These are phyloP conservation scores for Cyprinella venusta DNA, from an alignment of 2,797 vertebrate genomes.

Conservation along the genomic window DNA sequence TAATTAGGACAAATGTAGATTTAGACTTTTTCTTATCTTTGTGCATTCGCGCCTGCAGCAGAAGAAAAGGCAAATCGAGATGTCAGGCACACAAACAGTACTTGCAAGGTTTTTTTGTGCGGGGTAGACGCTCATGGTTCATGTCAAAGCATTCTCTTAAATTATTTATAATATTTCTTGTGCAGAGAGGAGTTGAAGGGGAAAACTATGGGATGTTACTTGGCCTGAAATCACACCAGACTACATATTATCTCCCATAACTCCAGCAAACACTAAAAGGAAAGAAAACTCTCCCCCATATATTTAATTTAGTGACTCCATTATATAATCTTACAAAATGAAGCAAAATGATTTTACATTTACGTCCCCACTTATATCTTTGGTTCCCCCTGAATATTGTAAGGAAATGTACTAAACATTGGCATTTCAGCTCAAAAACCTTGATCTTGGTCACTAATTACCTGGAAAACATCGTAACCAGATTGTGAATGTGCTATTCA, in stretches of 20 bases:
- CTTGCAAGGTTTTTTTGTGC: conserved; percentile 26
- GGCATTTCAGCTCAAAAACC: not conserved
- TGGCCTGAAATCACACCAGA: conserved; percentile 21
- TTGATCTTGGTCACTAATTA: not conserved
- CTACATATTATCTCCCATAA: not conserved
- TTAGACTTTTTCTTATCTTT: not conserved
- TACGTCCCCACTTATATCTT: not conserved
- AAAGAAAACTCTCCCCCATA: not conserved
- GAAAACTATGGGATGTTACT: conserved; percentile 9
- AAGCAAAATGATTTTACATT: not conserved
- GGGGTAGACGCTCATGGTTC: conserved; percentile 16
- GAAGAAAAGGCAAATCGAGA: conserved; percentile 17
- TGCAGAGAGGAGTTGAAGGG: conserved; percentile 18
- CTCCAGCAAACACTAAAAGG: not conserved
- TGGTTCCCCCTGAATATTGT: not conserved
- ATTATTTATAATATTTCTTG: conserved; percentile 25
- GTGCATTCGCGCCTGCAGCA: not conserved
- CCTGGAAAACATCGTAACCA: not conserved
- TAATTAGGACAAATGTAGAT: conserved; percentile 26
- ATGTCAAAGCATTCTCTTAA: conserved; percentile 37
- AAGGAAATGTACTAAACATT: not conserved
- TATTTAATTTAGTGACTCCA: not conserved
- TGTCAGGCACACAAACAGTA: conserved; percentile 4
- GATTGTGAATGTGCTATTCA: not conserved
- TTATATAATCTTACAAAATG: not conserved